Percentiles rank a stretch among this genome's conserved stretches.
phyloP scores from a whole-genome alignment of 2,888 invertebrate species.

The Athalia cordata region DNA sequence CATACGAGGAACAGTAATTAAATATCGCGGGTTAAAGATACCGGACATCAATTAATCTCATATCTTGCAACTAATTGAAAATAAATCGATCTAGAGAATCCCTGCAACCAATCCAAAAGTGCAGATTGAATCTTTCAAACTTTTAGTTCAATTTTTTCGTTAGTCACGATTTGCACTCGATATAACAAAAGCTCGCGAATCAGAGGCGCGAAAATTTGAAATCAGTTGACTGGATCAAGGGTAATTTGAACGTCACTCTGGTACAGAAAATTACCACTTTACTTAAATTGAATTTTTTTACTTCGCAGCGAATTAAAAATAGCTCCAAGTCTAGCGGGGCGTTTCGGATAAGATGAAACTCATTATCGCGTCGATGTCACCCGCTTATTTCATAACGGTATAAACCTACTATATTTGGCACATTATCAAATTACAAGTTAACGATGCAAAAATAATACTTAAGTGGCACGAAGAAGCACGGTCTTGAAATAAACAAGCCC shows the following conservation, averaged over 20 bases:
- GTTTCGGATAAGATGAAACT: not conserved
- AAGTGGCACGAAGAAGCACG: conserved; percentile 4
- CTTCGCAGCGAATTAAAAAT: not conserved
- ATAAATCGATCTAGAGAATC: too few relatives aligned
- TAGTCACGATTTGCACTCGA: not conserved
- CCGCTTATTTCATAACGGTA: not conserved
- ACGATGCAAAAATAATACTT: not conserved
- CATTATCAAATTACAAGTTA: conserved; percentile 1
- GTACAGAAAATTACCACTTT: not conserved
- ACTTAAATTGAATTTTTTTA: not conserved
- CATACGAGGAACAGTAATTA: not conserved
- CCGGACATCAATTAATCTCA: too few relatives aligned
- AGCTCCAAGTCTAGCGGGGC: not conserved
- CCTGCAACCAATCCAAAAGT: too few relatives aligned
- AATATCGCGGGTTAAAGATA: not conserved
- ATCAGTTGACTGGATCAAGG: too few relatives aligned
- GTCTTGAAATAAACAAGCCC: not conserved
- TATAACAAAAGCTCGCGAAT: too few relatives aligned
- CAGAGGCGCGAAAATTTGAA: too few relatives aligned
- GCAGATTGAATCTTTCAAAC: not conserved
- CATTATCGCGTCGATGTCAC: conserved; percentile 1
- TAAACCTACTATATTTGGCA: not conserved
- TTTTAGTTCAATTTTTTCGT: not conserved
- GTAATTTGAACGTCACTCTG: too few relatives aligned
- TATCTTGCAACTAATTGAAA: too few relatives aligned